Evolutionary conservation across 2,888 invertebrate species (phyloP).

Genomic region (Clostera curtula): DNA sequence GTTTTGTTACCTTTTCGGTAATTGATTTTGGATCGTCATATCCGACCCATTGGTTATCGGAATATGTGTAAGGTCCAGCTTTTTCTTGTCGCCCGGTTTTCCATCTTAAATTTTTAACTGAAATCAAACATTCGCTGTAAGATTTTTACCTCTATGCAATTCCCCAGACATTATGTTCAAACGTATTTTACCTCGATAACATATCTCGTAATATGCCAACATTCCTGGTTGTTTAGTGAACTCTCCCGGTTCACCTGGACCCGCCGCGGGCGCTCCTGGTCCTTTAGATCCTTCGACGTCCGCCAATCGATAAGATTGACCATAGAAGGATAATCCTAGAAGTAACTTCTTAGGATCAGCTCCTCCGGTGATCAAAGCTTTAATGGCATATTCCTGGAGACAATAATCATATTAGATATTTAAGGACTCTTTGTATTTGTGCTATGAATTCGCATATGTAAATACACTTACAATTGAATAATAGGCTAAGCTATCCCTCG

Average conservation of each 20-base stretch:
- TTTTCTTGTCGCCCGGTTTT: conserved; percentile 74
- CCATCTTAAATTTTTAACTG: conserved; percentile 81
- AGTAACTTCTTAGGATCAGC: conserved; percentile 86
- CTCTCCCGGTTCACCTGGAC: conserved; percentile 87
- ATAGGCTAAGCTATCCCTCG: conserved; percentile 81
- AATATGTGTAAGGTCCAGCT: conserved; percentile 85
- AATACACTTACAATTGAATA: conserved; percentile 81
- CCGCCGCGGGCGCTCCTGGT: conserved; percentile 79
- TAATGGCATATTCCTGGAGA: conserved; percentile 86
- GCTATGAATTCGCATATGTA: neutral
- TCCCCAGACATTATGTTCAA: conserved; percentile 3
- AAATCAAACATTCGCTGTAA: conserved; percentile 19
- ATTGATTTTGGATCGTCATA: conserved; percentile 89
- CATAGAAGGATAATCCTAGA: conserved; percentile 90
- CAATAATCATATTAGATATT: conserved; percentile 8
- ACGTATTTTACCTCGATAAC: conserved; percentile 70
- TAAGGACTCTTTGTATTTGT: neutral
- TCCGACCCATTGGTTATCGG: conserved; percentile 91
- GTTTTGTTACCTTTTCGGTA: conserved; percentile 76
- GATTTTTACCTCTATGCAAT: conserved; percentile 2
- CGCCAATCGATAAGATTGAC: conserved; percentile 85
- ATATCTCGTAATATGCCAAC: conserved; percentile 91
- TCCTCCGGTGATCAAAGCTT: conserved; percentile 82
- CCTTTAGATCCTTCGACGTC: conserved; percentile 42
- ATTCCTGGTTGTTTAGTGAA: conserved; percentile 91